Base-by-base conservation (phyloP, 2,888 invertebrate genomes). In the Oxytorus armatus region DNA sequence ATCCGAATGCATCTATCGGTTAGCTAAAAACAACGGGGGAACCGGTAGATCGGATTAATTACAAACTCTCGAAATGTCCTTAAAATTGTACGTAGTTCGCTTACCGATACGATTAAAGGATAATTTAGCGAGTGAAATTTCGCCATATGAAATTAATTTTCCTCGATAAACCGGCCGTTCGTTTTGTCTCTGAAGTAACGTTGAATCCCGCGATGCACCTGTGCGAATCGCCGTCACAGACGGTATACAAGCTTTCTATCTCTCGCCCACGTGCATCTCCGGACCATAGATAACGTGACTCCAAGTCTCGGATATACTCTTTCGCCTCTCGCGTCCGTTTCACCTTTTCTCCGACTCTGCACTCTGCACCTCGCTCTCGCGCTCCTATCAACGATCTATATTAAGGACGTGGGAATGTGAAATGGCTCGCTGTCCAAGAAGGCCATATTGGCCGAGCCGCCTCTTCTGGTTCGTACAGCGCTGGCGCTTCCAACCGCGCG, bases 391-490 rank as follows among this genome's bases (percentile, higher is more conserved):
- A 86, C 85, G 87, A 89, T 88, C 88, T 89, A 88, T 89, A 89
- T 89, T 89, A 89, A 89, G 89, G 88, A 89, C 89, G 89, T 89
- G 89, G 88, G 89, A 89, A 89, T 89, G 89, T 89, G 88, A 89
- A 89, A 88, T 88, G 63, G 44, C 25, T 23, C 25, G 63, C 29
- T 63, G 63, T 29, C 25, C 29, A n/a, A 63, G 47, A 44, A 63
- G n/a, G n/a, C 57, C 61, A 66, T 68, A 44, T 53, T 66, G 68
- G 61, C 74, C 63, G 29, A 8, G 10, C n/a, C n/a, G 16, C 47
- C 21, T 36, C 49, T 36, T 53, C 39, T 10, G 53, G 18, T 29
- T 29, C 2, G n/a, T 29, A 29, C 21, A 65, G 39, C 47, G 25
- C 36, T 39, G 21, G 66, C 25, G 66, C 51, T n/a, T 51, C 47